Evolutionary conservation across 2,797 vertebrate genomes (phyloP).

Genomic region (Chelonia mydas): DNA sequence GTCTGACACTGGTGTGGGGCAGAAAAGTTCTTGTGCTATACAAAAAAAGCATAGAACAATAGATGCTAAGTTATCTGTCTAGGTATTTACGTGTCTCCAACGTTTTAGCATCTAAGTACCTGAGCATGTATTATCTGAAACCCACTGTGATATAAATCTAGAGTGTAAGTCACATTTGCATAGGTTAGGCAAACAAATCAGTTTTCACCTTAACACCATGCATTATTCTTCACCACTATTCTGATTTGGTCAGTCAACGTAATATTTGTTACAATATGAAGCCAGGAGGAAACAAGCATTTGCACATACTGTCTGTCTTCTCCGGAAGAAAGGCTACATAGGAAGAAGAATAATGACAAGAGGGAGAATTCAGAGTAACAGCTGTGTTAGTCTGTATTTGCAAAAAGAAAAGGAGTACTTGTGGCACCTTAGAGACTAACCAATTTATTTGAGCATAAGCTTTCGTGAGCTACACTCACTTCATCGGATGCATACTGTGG

Average conservation of each 20-base stretch:
- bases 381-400: no score
- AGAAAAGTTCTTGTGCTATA: not conserved
- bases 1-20: not conserved
- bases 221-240: constrained; percentile 7
- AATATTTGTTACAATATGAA: constrained; percentile 12
- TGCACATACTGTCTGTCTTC: not conserved
- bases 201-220: constrained; percentile 39
- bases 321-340: not conserved
- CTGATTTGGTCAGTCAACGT: not conserved
- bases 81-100: fast-evolving
- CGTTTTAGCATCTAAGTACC: not conserved
- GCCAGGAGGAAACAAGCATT: not conserved
- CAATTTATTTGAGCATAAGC: no score
- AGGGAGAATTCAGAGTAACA: no score
- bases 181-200: constrained; percentile 55
- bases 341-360: not conserved
- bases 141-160: constrained; percentile 13
- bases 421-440: no score
- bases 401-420: no score
- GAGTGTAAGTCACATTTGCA: constrained; percentile 30
- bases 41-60: not conserved
- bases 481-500: no score
- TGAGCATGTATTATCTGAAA: constrained; percentile 25
- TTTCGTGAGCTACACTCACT: no score
- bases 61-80: not conserved